Percentiles rank a stretch among this genome's conserved stretches.
Conservation (phyloP, 2,113 vertebrate genomes). For the Halichoerus grypus region DNA sequence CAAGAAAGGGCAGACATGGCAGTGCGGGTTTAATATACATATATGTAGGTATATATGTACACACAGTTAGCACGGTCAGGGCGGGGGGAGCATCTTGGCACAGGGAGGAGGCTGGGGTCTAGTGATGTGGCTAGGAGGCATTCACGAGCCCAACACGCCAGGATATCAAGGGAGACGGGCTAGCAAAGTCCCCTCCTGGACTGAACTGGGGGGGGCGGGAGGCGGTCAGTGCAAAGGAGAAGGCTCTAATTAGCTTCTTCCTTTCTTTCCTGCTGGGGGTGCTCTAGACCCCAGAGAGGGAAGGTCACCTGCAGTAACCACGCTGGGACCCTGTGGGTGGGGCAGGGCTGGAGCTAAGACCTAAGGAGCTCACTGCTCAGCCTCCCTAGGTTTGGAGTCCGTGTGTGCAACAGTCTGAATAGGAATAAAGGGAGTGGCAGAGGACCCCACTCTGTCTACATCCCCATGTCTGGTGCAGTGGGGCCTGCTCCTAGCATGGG, state of each 20-base stretch:
- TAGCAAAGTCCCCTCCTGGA: conserved; percentile 33
- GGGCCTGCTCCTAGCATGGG: conserved; percentile 12
- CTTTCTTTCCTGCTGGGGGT: conserved; percentile 14
- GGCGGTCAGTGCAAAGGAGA: conserved; percentile 66
- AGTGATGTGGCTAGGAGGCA: conserved; percentile 58
- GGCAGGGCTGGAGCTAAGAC: background rate
- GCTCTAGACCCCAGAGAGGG: conserved; percentile 11
- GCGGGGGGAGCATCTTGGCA: conserved; percentile 54
- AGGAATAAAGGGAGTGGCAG: conserved; percentile 1
- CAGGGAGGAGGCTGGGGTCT: conserved; percentile 72
- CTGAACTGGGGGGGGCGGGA: background rate
- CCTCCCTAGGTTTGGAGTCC: conserved; percentile 16
- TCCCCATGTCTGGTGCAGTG: conserved; percentile 29
- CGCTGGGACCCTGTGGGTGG: background rate
- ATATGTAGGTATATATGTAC: conserved; percentile 89
- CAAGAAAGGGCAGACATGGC: conserved; percentile 80
- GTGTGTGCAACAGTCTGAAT: conserved; percentile 61
- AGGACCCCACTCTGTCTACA: background rate
- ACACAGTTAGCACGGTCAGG: conserved; percentile 90
- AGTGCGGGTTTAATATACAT: conserved; percentile 88
- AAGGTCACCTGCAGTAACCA: background rate
- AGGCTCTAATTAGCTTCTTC: conserved; percentile 29
- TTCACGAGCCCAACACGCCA: conserved; percentile 63
- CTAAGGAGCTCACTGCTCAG: conserved; percentile 2
- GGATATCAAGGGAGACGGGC: conserved; percentile 28